Evolutionary conservation across 2,888 invertebrate species (phyloP), one percentile per base, ranked within the genome.

Genomic region (Sinelater perroti): DNA sequence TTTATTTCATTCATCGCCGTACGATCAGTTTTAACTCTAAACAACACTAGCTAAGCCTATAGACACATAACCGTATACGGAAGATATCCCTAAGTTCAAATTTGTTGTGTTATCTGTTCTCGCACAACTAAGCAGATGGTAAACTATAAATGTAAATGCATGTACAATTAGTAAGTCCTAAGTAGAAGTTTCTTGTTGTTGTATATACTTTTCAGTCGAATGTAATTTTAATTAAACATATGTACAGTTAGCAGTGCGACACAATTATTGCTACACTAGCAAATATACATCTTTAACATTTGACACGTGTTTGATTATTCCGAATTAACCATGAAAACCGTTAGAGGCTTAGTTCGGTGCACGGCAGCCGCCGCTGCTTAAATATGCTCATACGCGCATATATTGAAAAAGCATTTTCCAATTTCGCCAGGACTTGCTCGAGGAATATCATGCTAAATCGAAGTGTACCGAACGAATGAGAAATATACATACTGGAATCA

Each of bases 401-500:
- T 44, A 44, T 46, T 46, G 30, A 46, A 46, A n/a, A 46, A 46
- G 46, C 18, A 46, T 46, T 46, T 46, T 46, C 46, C 46, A 46
- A 46, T 46, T 46, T 46, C 46, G 14, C 16, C 33, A n/a, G 33
- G 46, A 10, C 18, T 33, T 49, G 31, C 16, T 49, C 26, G 26
- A 35, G 47, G 13, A 26, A 49, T 36, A 49, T 35, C 47, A 54
- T 40, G 51, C 20, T 47, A 60, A 60, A 60, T 60, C 56, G 60
- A 56, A 60, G 53, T 60, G 53, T 56, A 56, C 51, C 46, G 60
- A 53, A 56, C 56, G 59, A 65, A 73, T 70, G 73, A 67, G 75
- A 75, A 74, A 75, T 76, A 75, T 75, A 75, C 74, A 76, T 76
- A 76, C 73, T 74, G 75, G 74, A 76, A 75, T 76, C 75, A 75